Conservation (phyloP, 2,888 invertebrate species). For the Herminia tarsipennalis region DNA sequence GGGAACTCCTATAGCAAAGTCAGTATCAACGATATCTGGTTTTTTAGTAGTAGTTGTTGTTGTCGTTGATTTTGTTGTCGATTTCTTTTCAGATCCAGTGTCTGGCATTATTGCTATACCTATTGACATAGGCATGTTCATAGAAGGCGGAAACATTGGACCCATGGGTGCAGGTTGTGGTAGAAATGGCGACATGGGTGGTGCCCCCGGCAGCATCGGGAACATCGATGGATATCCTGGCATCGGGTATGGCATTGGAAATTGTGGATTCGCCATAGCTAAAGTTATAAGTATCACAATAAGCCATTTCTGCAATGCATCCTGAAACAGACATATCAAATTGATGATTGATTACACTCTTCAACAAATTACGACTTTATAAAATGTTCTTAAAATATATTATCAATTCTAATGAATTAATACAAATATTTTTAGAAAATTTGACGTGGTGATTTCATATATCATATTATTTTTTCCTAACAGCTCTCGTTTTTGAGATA, state of each 20-base stretch:
- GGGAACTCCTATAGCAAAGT: constrained; percentile 4
- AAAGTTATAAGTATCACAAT: constrained; percentile 6
- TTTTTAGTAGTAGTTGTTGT: not conserved
- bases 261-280: constrained; percentile 9
- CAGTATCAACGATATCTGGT: not conserved
- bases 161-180: not conserved
- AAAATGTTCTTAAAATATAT: no score
- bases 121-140: constrained; percentile 7
- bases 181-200: not conserved
- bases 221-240: not conserved
- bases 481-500: no score
- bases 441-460: no score
- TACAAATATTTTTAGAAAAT: no score
- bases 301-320: constrained; percentile 9
- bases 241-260: constrained; percentile 4
- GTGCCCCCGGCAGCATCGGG: not conserved
- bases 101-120: constrained; percentile 5
- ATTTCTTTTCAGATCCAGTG: not conserved
- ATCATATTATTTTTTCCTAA: no score
- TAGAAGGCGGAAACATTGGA: not conserved
- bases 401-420: no score
- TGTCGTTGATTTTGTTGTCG: not conserved
- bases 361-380: not conserved
- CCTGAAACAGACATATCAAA: constrained; percentile 5
- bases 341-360: not conserved